phyloP scores from a whole-genome alignment of 2,888 invertebrate genomes.

The Parnassius apollo region DNA sequence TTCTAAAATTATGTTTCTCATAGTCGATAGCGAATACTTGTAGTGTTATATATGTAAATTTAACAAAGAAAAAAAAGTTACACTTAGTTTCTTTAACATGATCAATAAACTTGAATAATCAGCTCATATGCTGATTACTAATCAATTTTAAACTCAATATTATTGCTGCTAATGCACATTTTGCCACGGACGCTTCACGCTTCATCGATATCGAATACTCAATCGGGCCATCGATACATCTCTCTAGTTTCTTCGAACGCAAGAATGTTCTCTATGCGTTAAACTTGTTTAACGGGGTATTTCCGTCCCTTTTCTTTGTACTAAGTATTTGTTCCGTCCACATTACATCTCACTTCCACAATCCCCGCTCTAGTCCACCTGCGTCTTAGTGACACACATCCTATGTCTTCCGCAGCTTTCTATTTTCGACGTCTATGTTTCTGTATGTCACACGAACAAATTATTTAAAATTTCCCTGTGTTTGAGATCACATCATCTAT shows the following conservation, averaged over 20 bases:
- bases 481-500: conserved; percentile 16
- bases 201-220: conserved; percentile 52
- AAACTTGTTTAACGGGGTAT: conserved; percentile 57
- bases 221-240: conserved; percentile 55
- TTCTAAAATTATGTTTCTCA: too few relatives aligned
- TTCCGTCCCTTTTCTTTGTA: conserved; percentile 62
- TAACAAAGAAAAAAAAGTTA: too few relatives aligned
- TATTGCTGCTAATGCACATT: conserved; percentile 13
- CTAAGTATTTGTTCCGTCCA: conserved; percentile 51
- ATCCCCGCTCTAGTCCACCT: conserved; percentile 60
- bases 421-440: conserved; percentile 70
- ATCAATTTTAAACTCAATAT: conserved; percentile 5
- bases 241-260: conserved; percentile 68
- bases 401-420: conserved; percentile 75
- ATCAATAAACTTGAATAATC: neutral
- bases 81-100: neutral
- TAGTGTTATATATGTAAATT: too few relatives aligned
- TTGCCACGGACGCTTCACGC: conserved; percentile 30
- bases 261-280: conserved; percentile 56
- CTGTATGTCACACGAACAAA: conserved; percentile 35
- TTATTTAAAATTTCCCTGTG: conserved; percentile 7
- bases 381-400: conserved; percentile 66
- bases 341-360: conserved; percentile 54
- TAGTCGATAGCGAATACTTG: too few relatives aligned
- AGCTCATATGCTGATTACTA: neutral